Base-by-base conservation (phyloP, 2,888 invertebrate species). In the Apamea epomidion region DNA sequence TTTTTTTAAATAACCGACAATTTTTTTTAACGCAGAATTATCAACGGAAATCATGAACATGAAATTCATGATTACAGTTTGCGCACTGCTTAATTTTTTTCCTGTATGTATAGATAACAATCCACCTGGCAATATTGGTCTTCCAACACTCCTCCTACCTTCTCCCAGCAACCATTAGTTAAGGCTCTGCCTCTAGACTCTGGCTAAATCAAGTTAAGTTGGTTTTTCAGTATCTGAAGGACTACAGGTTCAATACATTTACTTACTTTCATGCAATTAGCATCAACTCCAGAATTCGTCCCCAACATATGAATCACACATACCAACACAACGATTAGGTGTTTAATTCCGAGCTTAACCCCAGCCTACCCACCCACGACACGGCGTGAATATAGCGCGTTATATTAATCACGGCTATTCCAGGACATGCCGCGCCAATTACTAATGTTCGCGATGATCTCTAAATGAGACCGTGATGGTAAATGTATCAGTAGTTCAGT, bases 401-500 rank as follows among this genome's bases (percentile, higher is more conserved):
- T 76, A 82, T 85, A 76, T 87, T 87, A 87, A 89, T 90, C 89
- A 88, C 72, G 65, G 81, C 81, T 89, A 90, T 88, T 87, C 81
- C 71, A 76, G 83, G 81, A 80, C 60, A 69, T 78, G 68, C 83
- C 76, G 62, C 77, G 74, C 73, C 78, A 87, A 78, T 82, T 78
- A 80, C 58, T 86, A 79, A 87, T 45, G 69, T 62, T 74, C 64
- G 32, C 79, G 82, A 78, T 82, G 77, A 87, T 80, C 69, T 76
- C 69, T 67, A 68, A 76, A 84, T 73, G 82, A 69, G 68, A 45
- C 32, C 37, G 67, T 51, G 16, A 72, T 67, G 32, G 65, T 51
- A 58, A 65, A 58, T 69, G 67, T 70, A 76, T 73, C 67, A 78
- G 73, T 70, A 75, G 29, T 58, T 80, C 48, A 51, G 51, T 42